Percentiles rank a stretch among this genome's conserved stretches.
phyloP scores from a whole-genome alignment of 2,113 vertebrate species.

The Heloderma charlesbogerti region DNA sequence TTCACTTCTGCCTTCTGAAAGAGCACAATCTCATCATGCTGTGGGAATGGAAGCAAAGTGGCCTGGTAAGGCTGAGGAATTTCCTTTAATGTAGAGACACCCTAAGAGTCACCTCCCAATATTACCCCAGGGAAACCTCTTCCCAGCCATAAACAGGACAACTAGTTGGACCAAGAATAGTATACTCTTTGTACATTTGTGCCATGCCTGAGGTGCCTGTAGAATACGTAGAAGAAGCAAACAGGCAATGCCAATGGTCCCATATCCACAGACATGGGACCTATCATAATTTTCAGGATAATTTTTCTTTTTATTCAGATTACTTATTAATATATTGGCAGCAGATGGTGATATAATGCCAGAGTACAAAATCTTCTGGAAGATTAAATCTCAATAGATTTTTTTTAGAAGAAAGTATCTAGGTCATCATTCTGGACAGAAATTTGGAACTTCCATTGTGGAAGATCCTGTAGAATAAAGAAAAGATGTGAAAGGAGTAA shows the following conservation, averaged over 20 bases:
- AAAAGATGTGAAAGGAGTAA: constrained; percentile 4
- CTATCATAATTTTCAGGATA: not conserved
- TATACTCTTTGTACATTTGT: not conserved
- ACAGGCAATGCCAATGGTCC: fast-evolving
- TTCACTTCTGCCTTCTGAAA: too few species aligned
- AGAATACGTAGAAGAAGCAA: not conserved
- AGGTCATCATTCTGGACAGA: constrained; percentile 2
- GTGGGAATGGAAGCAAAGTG: too few species aligned
- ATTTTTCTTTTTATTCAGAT: fast-evolving
- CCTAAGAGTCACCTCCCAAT: too few species aligned
- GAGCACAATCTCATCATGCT: too few species aligned
- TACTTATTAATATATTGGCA: constrained; percentile 30
- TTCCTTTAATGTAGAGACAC: too few species aligned
- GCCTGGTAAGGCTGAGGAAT: too few species aligned
- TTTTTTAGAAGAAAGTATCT: not conserved
- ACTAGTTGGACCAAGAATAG: too few species aligned
- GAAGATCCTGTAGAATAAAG: not conserved
- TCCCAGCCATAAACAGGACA: too few species aligned
- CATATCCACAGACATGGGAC: not conserved
- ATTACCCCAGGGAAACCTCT: too few species aligned
- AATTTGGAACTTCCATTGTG: constrained; percentile 32
- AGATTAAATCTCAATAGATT: not conserved
- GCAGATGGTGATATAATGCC: not conserved
- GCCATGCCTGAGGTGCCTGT: not conserved
- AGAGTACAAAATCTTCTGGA: not conserved